phyloP scores from a whole-genome alignment of 2,113 vertebrate genomes.

The Dendropsophus ebraccatus region DNA sequence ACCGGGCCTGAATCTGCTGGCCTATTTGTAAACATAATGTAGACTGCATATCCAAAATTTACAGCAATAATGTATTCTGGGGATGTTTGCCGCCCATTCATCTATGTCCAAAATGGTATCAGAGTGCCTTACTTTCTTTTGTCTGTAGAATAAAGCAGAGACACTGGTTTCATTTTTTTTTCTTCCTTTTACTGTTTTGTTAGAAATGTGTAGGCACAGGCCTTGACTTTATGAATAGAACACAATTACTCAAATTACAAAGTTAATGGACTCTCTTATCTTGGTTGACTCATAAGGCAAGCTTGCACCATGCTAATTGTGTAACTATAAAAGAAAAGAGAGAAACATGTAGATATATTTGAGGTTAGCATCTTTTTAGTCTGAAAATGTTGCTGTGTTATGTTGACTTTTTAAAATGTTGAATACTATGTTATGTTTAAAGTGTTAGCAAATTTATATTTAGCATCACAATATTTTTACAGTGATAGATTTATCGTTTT shows the following conservation, averaged over 20 bases:
- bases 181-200: background rate
- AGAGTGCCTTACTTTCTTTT: background rate
- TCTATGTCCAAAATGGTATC: background rate
- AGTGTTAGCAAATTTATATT: no score
- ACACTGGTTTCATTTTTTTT: background rate
- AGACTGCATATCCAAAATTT: background rate
- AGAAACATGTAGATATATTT: background rate
- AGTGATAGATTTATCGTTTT: no score
- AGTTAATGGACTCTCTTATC: conserved; percentile 21
- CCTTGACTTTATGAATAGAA: background rate
- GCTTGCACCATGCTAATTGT: background rate
- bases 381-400: background rate
- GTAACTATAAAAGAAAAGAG: background rate
- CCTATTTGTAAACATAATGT: background rate
- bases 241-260: background rate
- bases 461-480: no score
- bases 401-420: no score
- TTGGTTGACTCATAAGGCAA: background rate
- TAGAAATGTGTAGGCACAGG: background rate
- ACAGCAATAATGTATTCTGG: background rate
- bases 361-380: background rate
- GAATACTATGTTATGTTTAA: no score
- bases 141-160: background rate
- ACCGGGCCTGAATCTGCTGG: background rate
- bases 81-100: background rate